A percentile compares a stretch with the other conserved stretches of the same genome.
Conservation (phyloP, 2,113 vertebrate species). For the Aleadryas rufinucha region DNA sequence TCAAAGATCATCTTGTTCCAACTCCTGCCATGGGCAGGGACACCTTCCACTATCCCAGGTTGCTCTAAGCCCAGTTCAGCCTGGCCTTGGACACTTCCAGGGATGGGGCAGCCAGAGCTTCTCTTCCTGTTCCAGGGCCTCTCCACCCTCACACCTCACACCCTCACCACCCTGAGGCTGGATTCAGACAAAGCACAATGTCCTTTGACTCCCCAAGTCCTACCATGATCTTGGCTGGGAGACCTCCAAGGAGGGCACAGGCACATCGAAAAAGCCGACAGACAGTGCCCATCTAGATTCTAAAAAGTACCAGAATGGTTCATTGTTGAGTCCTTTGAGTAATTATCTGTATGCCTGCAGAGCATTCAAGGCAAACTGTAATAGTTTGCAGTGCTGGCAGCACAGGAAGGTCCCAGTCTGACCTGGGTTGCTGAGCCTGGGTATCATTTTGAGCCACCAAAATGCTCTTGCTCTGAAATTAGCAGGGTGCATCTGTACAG, state of each 20-base stretch:
- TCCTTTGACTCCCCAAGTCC: not conserved
- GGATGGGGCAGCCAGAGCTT: not conserved
- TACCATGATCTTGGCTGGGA: not conserved
- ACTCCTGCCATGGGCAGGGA: rapidly evolving
- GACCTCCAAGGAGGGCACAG: not conserved
- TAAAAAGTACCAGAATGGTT: not conserved
- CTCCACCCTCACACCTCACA: not conserved
- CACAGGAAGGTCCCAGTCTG: not conserved
- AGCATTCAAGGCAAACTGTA: not conserved
- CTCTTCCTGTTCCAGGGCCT: not conserved
- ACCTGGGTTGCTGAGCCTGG: not conserved
- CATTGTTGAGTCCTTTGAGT: not conserved
- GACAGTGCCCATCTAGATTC: not conserved
- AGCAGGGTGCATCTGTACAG: not conserved
- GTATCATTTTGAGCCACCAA: rapidly evolving
- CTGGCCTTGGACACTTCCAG: not conserved
- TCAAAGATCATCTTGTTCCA: not conserved
- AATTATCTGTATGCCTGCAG: not conserved
- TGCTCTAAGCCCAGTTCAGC: rapidly evolving
- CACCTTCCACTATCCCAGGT: rapidly evolving
- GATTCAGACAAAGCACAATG: not conserved
- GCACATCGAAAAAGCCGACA: not conserved
- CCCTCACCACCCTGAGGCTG: not conserved
- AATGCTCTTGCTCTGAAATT: not conserved
- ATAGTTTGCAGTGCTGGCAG: not conserved